Evolutionary conservation across 2,888 invertebrate genomes (phyloP), one percentile per base, ranked within the genome.

Genomic region (Venusia cambrica): DNA sequence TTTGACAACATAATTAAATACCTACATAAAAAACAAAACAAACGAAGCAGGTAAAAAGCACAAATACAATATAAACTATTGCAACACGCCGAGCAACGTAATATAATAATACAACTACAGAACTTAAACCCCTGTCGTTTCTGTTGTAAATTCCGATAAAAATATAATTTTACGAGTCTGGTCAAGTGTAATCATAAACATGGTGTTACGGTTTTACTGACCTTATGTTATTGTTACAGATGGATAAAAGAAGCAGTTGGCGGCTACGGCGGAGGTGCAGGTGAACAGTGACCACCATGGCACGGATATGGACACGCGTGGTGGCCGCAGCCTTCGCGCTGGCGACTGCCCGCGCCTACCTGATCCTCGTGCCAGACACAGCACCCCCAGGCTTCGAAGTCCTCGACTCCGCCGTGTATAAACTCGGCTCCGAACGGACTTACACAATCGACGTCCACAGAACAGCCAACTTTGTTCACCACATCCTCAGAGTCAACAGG

Each of bases 391-490:
- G 92, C 6, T 88, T 91, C 51, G 76, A 90, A 38, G 90, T 94
- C 46, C 92, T 95, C 73, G 93, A 95, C 73, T 92, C 94, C 12
- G 94, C 94, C 18, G 93, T 95, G 28, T 93, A 93, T 51, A 92
- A 92, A 60, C 88, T 94, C 29, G 94, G 94, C 50, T 94, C 94
- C 5, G 93, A 93, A 60, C 88, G 95, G 25, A 90, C 89, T 55
- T 96, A 96, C 77, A 90, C 92, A 68, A 92, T 94, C 48, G 94
- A 95, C 70, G 89, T 90, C 30, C 93, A 94, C 54, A 90, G 94
- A 60, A 95, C 95, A 7, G 95, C 95, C 1, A 91, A 92, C 70
- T 95, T 94, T 75, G 95, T 96, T 6, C 91, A 92, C 56, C 92
- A 92, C 62, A 88, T 96, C 50, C 89, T 96, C 34, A 85, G 90